Percentiles rank a stretch among this genome's conserved stretches.
phyloP scores from a whole-genome alignment of 2,797 vertebrate species.

The Emydoidea blandingii region DNA sequence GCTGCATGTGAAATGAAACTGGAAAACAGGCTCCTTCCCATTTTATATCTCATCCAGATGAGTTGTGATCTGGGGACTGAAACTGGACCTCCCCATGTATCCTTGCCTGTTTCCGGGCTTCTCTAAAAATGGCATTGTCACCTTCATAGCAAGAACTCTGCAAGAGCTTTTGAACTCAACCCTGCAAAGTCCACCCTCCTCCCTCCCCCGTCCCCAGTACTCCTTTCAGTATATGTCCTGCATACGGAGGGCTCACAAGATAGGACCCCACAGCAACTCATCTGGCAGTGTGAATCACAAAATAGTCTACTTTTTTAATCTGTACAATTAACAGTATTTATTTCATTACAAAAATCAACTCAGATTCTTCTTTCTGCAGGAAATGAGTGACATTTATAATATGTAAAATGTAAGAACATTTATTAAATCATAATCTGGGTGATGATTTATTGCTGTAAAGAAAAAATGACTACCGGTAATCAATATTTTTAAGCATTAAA shows the following conservation, averaged over 20 bases:
- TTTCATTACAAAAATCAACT: not conserved
- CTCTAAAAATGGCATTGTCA: not conserved
- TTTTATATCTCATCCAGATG: not conserved
- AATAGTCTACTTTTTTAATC: not conserved
- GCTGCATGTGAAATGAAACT: not conserved
- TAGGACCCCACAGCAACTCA: not conserved
- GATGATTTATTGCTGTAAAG: not conserved
- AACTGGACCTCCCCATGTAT: not conserved
- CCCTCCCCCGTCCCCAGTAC: too few species aligned
- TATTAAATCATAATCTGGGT: fast-evolving
- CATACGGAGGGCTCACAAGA: not conserved
- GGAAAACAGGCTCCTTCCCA: not conserved
- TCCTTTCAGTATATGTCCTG: not conserved
- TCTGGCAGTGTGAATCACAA: not conserved
- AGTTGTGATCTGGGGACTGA: not conserved
- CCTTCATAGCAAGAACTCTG: not conserved
- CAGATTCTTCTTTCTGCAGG: not conserved
- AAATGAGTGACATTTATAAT: not conserved
- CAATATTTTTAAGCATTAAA: constrained; percentile 20
- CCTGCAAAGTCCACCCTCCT: not conserved
- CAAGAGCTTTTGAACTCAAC: not conserved
- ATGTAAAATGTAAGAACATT: too few species aligned
- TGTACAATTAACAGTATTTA: not conserved
- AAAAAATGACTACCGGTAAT: not conserved
- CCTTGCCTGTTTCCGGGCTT: not conserved